Evolutionary conservation across 2,888 invertebrate genomes (phyloP), one percentile per base, ranked within the genome.

Genomic region (Pasiphila rectangulata): DNA sequence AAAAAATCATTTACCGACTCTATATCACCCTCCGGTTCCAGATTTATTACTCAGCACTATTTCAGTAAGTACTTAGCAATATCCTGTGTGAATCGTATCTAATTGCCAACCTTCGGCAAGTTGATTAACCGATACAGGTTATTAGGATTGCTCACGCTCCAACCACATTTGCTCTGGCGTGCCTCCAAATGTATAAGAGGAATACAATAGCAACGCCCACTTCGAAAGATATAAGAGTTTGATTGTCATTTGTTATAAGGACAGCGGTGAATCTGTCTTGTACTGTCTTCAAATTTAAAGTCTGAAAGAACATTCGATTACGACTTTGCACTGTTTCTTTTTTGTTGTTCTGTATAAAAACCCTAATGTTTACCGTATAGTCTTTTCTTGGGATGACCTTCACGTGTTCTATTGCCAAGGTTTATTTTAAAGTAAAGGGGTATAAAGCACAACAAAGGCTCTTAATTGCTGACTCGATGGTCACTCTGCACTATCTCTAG

Each of bases 81-180:
- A 27, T 15, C 19, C 46, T 56, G 56, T 52, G 54, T 46, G 58
- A 55, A 51, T 60, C 57, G 57, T 50, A 55, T 72, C 61, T 69
- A 68, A 75, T 76, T 75, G 67, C 68, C 73, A 81, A 76, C 76
- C 75, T 77, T 75, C 67, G 47, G 51, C 64, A 81, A 77, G 83
- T 84, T 85, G 83, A 86, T 86, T 82, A 84, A 83, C 83, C 84
- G 81, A 79, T 79, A 75, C 75, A 77, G 71, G 74, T 79, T 83
- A 82, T 84, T 79, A 82, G 76, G 70, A 76, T 83, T 78, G 83
- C 79, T 83, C 78, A 79, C 76, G 81, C 78, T 83, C 77, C 79
- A 75, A 72, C 74, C 73, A 67, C 69, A 77, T 81, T 82, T 71
- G 79, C 70, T 67, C 74, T 86, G 86, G 86, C 84, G 55, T 6